Base-by-base conservation (phyloP, 2,797 vertebrate species). In the Lemur catta region DNA sequence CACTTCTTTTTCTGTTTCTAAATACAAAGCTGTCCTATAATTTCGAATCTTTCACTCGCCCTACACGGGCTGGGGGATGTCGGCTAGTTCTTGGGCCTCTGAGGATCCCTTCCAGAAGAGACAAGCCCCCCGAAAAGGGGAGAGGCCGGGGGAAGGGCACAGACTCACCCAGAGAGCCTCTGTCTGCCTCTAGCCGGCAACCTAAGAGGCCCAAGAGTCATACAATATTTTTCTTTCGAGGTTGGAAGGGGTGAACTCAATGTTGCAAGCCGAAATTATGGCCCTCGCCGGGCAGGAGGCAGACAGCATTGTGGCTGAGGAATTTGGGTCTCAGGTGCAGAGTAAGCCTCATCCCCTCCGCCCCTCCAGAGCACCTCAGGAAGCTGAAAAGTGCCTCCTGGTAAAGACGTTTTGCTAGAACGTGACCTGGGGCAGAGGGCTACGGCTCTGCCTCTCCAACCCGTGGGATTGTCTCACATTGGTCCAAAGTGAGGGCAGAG, bases 91-190 rank as follows among this genome's bases (percentile, higher is more conserved):
- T 85, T 33, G 30, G 48, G 75, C 17, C 80, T 84, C 48, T 76
- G 28, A 38, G 74, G 88, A 89, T 93, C 81, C 14, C 50, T 93
- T 96, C 80, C 59, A 71, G 87, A 75, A 94, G 94, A 92, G 72
- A 92, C 5, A n/a, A 84, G 35, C 46, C 41, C 20, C 33, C 46
- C 6, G 9, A 33, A 79, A 59, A n/a, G 59, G 33, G 35, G 13
- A 9, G 55, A 11, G 15, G n/a, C 3, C 38, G 24, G 35, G 24
- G 84, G 33, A 78, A 26, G 57, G 26, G 24, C 35, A 7, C 35
- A 35, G 30, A 65, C 63, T 91, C 12, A 1, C 79, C 12, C 33
- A 72, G 48, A n/a, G 26, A 80, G 50, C n/a, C 75, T 89, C 69
- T 14, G 28, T 85, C 35, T 84, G 48, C 63, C 91, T 86, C 57